Evolutionary conservation across 1,140 invertebrate species (phyloP), one percentile per base, ranked within the genome.

Genomic region (Pteromalus puparum): DNA sequence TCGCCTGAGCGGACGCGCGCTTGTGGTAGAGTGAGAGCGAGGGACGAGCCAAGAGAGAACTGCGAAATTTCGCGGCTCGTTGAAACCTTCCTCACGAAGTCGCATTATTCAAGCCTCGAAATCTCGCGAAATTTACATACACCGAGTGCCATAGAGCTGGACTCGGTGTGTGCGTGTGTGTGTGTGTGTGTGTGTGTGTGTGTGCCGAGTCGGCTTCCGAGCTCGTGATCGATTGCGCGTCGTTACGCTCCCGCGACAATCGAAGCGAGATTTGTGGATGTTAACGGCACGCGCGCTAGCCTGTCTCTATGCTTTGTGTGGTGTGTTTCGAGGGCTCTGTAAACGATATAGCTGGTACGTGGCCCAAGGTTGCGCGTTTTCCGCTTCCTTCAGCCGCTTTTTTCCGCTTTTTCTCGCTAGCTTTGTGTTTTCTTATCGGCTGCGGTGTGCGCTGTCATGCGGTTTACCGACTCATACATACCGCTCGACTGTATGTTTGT

Each of bases 191-290:
- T 34, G 30, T 34, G 30, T 30, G 28, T n/a, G 28, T 3, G 28
- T 28, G 70, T 9, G 70, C 26, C 34, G 30, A 74, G 15, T 28
- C 34, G 30, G 21, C 13, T 38, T 42, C 72, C 28, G 68, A 7
- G 30, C 18, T n/a, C 12, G 26, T 74, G 72, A 74, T 74, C 72
- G 72, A 74, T 74, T 42, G 72, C 72, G 72, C 72, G 12, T 38
- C 72, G 30, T 74, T 74, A 74, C 21, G 34, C 28, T 10, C 21
- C 21, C 7, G 10, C 42, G 30, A n/a, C 34, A 42, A 75, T 75
- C 73, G n/a, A 18, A 48, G 74, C 24, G 42, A 76, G 74, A 76
- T 75, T 75, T 75, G 73, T 75, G 42, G 73, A 46, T 75, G 38
- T 48, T 75, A 75, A 75, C 42, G 73, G 24, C 73, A 21, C 24